Evolutionary conservation across 2,888 invertebrate genomes (phyloP), one percentile per base, ranked within the genome.

Genomic region (Andrena chrysosceles): DNA sequence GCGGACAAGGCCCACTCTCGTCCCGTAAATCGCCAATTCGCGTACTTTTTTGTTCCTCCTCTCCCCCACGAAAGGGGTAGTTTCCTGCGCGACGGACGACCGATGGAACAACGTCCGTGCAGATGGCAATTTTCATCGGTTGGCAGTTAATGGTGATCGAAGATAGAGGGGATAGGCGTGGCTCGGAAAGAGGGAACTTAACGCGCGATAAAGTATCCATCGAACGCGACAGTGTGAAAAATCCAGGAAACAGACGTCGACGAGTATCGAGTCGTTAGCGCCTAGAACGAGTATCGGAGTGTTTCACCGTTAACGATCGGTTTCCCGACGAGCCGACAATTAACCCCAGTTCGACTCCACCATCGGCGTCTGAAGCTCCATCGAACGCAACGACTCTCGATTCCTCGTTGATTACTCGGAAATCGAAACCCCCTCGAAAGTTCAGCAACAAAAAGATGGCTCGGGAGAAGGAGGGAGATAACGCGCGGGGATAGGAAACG

Each of bases 321-420:
- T 69, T 31, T 26, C 33, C 20, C n/a, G 64, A 74, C 56, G 59
- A 77, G 64, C 63, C 63, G 56, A 64, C 79, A 77, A 79, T 79
- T 79, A 79, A 79, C 79, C 69, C 29, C 10, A 4, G 35, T 13
- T 33, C 48, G 52, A 20, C 16, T 42, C 20, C 23, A 26, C 13
- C 23, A 0, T 20, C 26, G 8, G 6, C 23, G 59, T 7, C 49
- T n/a, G 49, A 49, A 49, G n/a, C 49, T 52, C 31, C 62, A 42
- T 66, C 66, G 59, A 60, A 49, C 35, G 56, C 31, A 8, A 29
- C 66, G 59, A 60, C 33, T 59, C 68, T 26, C 66, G 79, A 82
- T 82, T 78, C 56, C 76, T 72, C 76, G 85, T 52, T 87, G 82
- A 87, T 87, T 83, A 87, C 74, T 29, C 78, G 83, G 83, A 81